These are phyloP conservation scores for Lepus townsendii DNA, from an alignment of 2,797 vertebrate species.

Conservation along the genomic window DNA sequence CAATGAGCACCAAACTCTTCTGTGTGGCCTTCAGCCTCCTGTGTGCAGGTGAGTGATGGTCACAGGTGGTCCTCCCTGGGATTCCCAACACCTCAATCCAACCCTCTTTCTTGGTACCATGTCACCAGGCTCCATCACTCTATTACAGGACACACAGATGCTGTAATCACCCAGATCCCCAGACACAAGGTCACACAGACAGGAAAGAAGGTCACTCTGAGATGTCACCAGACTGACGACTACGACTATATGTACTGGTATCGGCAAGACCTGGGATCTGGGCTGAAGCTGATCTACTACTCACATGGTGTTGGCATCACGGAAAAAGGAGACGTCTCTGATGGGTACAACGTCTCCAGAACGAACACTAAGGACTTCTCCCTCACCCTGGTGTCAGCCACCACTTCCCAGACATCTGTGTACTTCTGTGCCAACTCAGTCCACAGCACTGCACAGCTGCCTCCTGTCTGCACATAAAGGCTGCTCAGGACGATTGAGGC, in stretches of 20 bases:
- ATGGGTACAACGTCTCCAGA: neutral
- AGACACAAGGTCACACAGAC: neutral
- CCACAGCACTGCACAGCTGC: neutral
- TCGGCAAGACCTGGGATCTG: neutral
- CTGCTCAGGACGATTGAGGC: neutral
- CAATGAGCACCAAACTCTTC: neutral
- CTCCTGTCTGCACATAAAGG: conserved; percentile 1
- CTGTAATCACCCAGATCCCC: conserved; percentile 58
- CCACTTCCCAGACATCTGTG: conserved; percentile 31
- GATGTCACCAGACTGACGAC: neutral
- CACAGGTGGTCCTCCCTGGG: no score
- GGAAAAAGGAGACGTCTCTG: neutral
- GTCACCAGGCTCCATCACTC: neutral
- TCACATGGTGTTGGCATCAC: rapidly evolving
- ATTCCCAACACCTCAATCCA: neutral
- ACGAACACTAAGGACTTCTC: rapidly evolving
- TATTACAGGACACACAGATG: conserved; percentile 52
- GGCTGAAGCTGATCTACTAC: conserved; percentile 33
- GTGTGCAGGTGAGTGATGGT: conserved; percentile 55
- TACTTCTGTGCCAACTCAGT: conserved; percentile 69
- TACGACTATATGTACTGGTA: conserved; percentile 61
- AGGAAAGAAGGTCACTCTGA: conserved; percentile 21
- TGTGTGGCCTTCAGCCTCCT: neutral
- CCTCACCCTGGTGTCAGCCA: neutral
- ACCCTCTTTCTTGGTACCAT: neutral